Conservation (phyloP, 1,140 invertebrate species). For the Lordiphosa collinella region DNA sequence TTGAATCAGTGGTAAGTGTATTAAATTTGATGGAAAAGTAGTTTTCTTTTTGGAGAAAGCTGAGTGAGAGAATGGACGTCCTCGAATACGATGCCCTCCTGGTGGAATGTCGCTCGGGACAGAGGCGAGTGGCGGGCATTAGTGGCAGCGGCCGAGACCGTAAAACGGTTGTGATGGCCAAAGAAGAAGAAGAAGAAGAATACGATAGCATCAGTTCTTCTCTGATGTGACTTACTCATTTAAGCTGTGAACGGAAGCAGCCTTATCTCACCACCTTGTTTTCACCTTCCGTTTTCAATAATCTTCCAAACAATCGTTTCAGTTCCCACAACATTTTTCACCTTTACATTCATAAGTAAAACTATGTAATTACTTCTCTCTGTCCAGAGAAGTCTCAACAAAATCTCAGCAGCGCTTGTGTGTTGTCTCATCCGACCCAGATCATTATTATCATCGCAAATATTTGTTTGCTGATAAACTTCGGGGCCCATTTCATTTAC, state of each 20-base stretch:
- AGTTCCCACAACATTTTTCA: slow-evolving; percentile 13
- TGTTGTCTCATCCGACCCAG: slow-evolving; percentile 43
- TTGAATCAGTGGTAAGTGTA: too few relatives aligned
- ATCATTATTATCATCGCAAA: slow-evolving; percentile 43
- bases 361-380: background rate
- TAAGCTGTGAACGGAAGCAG: slow-evolving; percentile 1
- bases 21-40: too few relatives aligned
- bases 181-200: too few relatives aligned
- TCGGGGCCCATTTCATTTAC: slow-evolving; percentile 20
- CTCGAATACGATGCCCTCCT: too few relatives aligned
- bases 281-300: slow-evolving; percentile 4
- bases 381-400: background rate
- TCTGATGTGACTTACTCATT: background rate
- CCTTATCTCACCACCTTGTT: slow-evolving; percentile 3
- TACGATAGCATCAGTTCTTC: too few relatives aligned
- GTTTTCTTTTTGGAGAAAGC: too few relatives aligned
- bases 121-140: too few relatives aligned
- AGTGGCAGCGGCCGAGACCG: too few relatives aligned
- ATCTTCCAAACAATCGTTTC: background rate
- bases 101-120: too few relatives aligned
- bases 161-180: too few relatives aligned
- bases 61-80: too few relatives aligned
- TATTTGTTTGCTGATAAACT: slow-evolving; percentile 59
- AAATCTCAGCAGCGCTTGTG: background rate
- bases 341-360: background rate